Percentiles rank a stretch among this genome's conserved stretches.
These are phyloP conservation scores for Probaryconus sp. DNA, from an alignment of 1,140 invertebrate genomes.

Conservation along the genomic window DNA sequence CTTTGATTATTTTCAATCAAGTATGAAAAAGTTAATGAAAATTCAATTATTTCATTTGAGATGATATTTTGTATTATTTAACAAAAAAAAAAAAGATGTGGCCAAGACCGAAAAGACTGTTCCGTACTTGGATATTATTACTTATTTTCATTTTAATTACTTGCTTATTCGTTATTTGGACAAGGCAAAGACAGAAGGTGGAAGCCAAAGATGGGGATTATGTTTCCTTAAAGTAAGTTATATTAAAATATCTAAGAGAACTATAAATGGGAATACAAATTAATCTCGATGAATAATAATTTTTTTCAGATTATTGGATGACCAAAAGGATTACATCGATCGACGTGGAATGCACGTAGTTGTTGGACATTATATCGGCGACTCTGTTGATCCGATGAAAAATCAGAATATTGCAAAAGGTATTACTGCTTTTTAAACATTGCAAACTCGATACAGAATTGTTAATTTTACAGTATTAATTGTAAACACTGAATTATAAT, in stretches of 20 bases:
- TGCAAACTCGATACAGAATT: not conserved
- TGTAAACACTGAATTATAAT: too few relatives aligned
- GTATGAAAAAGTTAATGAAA: too few relatives aligned
- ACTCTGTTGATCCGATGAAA: slow-evolving; percentile 78
- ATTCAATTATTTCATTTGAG: too few relatives aligned
- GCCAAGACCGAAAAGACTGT: slow-evolving; percentile 67
- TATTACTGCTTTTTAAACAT: slow-evolving; percentile 69
- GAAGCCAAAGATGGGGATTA: slow-evolving; percentile 60
- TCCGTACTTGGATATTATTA: slow-evolving; percentile 63
- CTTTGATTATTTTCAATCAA: too few relatives aligned
- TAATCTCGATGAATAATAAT: slow-evolving; percentile 26
- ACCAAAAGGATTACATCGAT: slow-evolving; percentile 85
- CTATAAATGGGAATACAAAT: slow-evolving; percentile 6
- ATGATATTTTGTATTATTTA: too few relatives aligned
- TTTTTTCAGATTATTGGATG: slow-evolving; percentile 70
- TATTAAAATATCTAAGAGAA: slow-evolving; percentile 6
- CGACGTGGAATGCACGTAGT: slow-evolving; percentile 86
- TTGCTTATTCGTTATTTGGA: slow-evolving; percentile 68
- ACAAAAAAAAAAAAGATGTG: slow-evolving; percentile 63
- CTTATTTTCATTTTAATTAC: slow-evolving; percentile 36
- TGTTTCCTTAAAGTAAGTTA: slow-evolving; percentile 62
- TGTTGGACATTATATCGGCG: slow-evolving; percentile 90
- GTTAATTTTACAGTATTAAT: too few relatives aligned
- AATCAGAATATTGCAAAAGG: slow-evolving; percentile 84
- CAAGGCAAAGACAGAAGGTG: slow-evolving; percentile 48